These are phyloP conservation scores for Homalodisca vitripennis DNA, from an alignment of 1,140 invertebrate species.

Conservation along the genomic window DNA sequence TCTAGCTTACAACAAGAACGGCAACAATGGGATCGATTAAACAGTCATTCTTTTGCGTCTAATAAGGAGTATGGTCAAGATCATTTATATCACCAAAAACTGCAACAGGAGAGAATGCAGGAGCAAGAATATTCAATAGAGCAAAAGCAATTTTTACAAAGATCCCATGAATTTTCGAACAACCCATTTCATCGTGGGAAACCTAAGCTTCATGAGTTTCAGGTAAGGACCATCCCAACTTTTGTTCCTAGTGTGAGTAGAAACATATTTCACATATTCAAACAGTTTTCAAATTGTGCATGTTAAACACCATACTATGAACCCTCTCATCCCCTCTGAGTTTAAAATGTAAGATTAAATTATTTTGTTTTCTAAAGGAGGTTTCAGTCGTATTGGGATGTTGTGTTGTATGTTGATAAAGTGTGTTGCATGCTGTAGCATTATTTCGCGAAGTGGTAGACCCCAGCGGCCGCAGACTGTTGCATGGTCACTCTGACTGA, in stretches of 20 bases:
- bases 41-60: slow-evolving; percentile 1
- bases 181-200: neutral
- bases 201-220: slow-evolving; percentile 27
- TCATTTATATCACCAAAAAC: slow-evolving; percentile 22
- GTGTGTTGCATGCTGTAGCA: slow-evolving; percentile 7
- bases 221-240: slow-evolving; percentile 17
- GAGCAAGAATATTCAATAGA: slow-evolving; percentile 29
- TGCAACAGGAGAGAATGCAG: slow-evolving; percentile 16
- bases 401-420: too few relatives aligned
- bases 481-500: slow-evolving; percentile 8
- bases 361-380: neutral
- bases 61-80: slow-evolving; percentile 25
- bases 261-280: neutral
- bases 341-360: neutral
- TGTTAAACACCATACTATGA: too few relatives aligned
- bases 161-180: slow-evolving; percentile 1
- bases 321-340: too few relatives aligned
- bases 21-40: slow-evolving; percentile 19
- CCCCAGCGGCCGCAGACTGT: neutral
- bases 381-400: neutral
- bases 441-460: neutral
- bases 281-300: neutral
- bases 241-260: neutral
- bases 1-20: slow-evolving; percentile 11
- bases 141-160: slow-evolving; percentile 29